Percentiles rank a stretch among this genome's conserved stretches.
Evolutionary conservation across 2,113 vertebrate genomes (phyloP).

Genomic region (Nerophis ophidion): DNA sequence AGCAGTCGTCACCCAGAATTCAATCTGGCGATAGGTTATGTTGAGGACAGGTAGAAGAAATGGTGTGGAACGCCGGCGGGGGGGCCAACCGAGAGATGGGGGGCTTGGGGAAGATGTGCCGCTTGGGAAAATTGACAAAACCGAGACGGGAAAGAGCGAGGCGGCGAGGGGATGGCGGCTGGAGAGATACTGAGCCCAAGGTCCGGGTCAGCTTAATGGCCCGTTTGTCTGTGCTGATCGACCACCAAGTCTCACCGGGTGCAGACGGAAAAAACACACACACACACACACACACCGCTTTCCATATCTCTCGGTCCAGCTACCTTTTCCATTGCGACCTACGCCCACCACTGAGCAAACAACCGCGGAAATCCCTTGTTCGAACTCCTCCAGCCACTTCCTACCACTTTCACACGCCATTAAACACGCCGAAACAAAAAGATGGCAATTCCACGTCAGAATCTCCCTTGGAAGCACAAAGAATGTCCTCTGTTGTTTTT

Average conservation of each 20-base stretch:
- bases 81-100: neutral
- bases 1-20: no score
- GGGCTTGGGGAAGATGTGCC: slow-evolving; percentile 5
- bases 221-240: slow-evolving; percentile 49
- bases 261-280: slow-evolving; percentile 35
- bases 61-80: neutral
- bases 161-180: slow-evolving; percentile 11
- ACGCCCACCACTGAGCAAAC: slow-evolving; percentile 1
- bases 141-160: slow-evolving; percentile 14
- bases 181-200: slow-evolving; percentile 28
- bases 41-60: neutral
- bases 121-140: slow-evolving; percentile 20
- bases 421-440: neutral
- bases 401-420: neutral
- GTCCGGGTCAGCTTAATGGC: slow-evolving; percentile 53
- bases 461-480: neutral
- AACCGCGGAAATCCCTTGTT: neutral
- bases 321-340: slow-evolving; percentile 38
- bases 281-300: slow-evolving; percentile 24
- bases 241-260: slow-evolving; percentile 53
- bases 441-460: neutral
- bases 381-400: neutral
- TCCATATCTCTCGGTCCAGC: slow-evolving; percentile 38
- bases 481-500: slow-evolving; percentile 16
- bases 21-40: no score